phyloP scores from a whole-genome alignment of 2,113 vertebrate genomes.

The Caretta caretta region DNA sequence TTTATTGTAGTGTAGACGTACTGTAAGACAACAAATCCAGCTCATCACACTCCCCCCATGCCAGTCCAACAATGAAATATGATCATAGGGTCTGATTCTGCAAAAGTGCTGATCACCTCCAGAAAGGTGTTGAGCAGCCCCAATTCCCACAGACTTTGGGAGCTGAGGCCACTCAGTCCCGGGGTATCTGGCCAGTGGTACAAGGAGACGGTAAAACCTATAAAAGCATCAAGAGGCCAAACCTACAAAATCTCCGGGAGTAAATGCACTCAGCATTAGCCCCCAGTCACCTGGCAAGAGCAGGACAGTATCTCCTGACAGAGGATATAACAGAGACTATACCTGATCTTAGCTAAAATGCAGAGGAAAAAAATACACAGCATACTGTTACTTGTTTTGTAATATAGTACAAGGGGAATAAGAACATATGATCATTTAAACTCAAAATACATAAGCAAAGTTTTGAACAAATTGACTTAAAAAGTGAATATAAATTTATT shows the following conservation, averaged over 20 bases:
- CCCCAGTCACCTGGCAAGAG: not conserved
- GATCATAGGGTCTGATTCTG: conserved; percentile 7
- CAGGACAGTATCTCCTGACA: not conserved
- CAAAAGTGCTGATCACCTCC: not conserved
- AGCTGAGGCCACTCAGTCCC: fast-evolving
- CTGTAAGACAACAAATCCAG: not conserved
- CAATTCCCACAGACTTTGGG: not conserved
- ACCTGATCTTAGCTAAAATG: not conserved
- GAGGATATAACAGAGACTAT: not conserved
- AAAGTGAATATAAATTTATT: fast-evolving
- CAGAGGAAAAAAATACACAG: not conserved
- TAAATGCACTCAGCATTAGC: not conserved
- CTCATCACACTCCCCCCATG: not conserved
- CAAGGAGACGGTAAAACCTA: not conserved
- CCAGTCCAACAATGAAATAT: not conserved
- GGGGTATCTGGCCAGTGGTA: not conserved
- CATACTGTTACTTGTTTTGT: not conserved
- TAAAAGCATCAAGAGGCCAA: not conserved
- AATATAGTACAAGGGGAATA: not conserved
- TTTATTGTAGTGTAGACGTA: not conserved
- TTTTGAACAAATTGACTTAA: not conserved
- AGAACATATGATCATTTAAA: not conserved
- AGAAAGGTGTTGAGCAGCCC: not conserved
- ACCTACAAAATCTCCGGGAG: fast-evolving
- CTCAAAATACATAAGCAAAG: not conserved